These are phyloP conservation scores for Tringa solitaria DNA, from an alignment of 2,113 vertebrate genomes.

Conservation along the genomic window DNA sequence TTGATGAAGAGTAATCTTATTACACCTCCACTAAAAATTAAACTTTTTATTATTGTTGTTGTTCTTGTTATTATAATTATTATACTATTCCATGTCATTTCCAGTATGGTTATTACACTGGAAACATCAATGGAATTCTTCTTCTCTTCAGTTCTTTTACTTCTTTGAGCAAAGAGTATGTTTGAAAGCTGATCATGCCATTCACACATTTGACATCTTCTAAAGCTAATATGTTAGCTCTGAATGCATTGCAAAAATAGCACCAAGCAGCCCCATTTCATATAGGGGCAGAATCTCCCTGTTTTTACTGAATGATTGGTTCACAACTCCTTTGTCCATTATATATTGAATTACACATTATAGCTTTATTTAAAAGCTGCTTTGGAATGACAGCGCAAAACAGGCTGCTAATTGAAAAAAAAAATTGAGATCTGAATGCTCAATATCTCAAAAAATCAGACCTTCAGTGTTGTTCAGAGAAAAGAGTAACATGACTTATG, in stretches of 20 bases:
- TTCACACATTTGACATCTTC: background rate
- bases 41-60: background rate
- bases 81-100: background rate
- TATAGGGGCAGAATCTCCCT: background rate
- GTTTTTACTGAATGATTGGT: background rate
- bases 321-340: fast-evolving
- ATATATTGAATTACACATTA: background rate
- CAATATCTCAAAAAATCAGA: background rate
- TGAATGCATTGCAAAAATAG: background rate
- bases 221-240: background rate
- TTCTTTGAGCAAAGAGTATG: background rate
- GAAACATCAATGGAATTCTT: background rate
- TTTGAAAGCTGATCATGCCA: background rate
- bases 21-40: background rate
- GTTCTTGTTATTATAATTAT: background rate
- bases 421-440: background rate
- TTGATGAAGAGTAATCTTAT: background rate
- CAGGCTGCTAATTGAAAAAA: background rate
- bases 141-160: background rate
- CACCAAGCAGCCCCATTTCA: background rate
- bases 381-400: background rate
- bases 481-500: fast-evolving
- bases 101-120: background rate
- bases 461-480: background rate
- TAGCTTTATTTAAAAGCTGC: background rate